Base-by-base conservation (phyloP, 2,113 vertebrate species). In the Microcebus murinus region DNA sequence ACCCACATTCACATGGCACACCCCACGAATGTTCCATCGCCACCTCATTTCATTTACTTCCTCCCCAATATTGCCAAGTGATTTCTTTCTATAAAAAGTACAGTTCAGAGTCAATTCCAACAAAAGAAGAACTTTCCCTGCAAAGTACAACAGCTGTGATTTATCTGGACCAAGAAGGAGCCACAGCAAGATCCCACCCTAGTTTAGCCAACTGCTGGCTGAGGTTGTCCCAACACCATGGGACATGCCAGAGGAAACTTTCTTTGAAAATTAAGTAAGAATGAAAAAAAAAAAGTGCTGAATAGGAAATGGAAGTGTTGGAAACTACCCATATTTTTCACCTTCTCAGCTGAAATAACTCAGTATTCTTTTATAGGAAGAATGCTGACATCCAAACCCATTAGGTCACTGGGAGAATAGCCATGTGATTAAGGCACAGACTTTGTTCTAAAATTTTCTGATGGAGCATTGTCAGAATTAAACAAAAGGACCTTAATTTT, bases 401-500 rank as follows among this genome's bases (percentile, higher is more conserved):
- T 7, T 1, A 14, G 68, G 81, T 71, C 87, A 59, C 65, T 7
- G 55, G 39, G 45, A 90, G 87, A 95, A 83, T 0, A 67, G 87
- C 74, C 48, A 27, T 20, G 73, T 34, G 82, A 52, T 20, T 20
- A 36, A 50, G 48, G 31, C 27, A 68, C 20, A 84, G 76, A 36
- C 87, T 94, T 74, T 48, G 42, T 61, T 80, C 87, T 63, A 34
- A 18, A 57, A 70, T 48, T 39, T 94, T 86, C 48, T 93, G 77
- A 48, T 36, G 42, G 29, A 61, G 39, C 59, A 79, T 23, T 96
- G 96, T 97, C 48, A 77, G 90, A 61, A 42, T 73, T n/a, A 65
- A 96, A 95, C 45, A 91, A 97, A 96, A 84, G 92, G 74, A 81
- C 6, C 34, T 71, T 63, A 8, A 95, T 39, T 83, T 50, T n/a